phyloP scores from a whole-genome alignment of 2,888 invertebrate genomes.

The Acanthococcus lagerstroemiae region DNA sequence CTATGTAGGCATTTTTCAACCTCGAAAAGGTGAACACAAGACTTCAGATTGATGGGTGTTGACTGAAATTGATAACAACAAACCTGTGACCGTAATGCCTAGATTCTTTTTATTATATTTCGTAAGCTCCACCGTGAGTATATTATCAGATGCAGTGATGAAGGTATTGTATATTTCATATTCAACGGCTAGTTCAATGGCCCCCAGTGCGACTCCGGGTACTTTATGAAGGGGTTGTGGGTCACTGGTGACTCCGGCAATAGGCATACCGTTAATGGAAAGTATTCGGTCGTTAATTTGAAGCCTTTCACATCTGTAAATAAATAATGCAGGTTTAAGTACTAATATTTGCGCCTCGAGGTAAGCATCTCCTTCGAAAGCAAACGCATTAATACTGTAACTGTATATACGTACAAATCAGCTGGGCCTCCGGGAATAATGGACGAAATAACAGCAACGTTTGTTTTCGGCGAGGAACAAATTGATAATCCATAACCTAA shows the following conservation, averaged over 20 bases:
- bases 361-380: neutral
- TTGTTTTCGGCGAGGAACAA: slow-evolving; percentile 6
- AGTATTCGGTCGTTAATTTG: slow-evolving; percentile 74
- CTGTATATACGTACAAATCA: slow-evolving; percentile 36
- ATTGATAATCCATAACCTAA: slow-evolving; percentile 30
- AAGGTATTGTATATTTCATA: slow-evolving; percentile 87
- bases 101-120: slow-evolving; percentile 59
- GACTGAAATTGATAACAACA: no score
- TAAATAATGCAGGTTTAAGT: no score
- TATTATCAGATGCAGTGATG: slow-evolving; percentile 66
- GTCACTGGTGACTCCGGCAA: slow-evolving; percentile 29
- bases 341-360: no score
- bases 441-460: slow-evolving; percentile 34
- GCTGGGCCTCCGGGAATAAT: slow-evolving; percentile 37
- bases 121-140: slow-evolving; percentile 76
- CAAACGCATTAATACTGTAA: neutral
- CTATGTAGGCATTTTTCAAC: no score
- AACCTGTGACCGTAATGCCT: slow-evolving; percentile 81
- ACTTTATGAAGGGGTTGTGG: slow-evolving; percentile 33
- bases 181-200: slow-evolving; percentile 70
- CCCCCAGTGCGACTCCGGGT: slow-evolving; percentile 33
- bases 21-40: no score
- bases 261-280: slow-evolving; percentile 53
- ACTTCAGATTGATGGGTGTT: no score
- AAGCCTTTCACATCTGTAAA: slow-evolving; percentile 56